These are phyloP conservation scores for Struthio camelus DNA, from an alignment of 2,113 vertebrate genomes.

Conservation along the genomic window DNA sequence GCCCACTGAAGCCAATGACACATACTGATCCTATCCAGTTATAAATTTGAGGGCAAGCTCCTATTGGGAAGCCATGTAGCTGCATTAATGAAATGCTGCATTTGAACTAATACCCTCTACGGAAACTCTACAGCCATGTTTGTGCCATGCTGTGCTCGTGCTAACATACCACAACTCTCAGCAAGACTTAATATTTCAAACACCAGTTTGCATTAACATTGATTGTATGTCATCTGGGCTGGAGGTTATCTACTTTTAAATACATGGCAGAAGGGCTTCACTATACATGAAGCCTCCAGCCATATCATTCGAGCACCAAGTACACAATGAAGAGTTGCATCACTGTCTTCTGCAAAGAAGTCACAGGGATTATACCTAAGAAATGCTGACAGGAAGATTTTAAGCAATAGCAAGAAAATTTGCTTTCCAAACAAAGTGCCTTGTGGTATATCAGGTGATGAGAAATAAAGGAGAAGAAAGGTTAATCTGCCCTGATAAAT, in stretches of 20 bases:
- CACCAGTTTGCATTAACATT: neutral
- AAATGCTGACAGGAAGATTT: neutral
- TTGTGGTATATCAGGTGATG: neutral
- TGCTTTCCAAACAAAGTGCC: neutral
- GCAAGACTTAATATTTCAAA: conserved; percentile 14
- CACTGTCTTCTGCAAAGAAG: neutral
- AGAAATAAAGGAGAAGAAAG: conserved; percentile 10
- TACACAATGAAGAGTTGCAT: neutral
- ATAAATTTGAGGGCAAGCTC: conserved; percentile 48
- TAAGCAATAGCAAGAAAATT: neutral
- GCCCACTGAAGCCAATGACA: neutral
- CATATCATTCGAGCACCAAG: neutral
- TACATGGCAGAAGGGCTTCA: neutral
- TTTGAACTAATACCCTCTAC: conserved; percentile 13
- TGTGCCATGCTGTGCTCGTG: conserved; percentile 33
- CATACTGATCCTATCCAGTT: conserved; percentile 18
- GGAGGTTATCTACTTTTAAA: neutral
- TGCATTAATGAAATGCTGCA: conserved; percentile 9
- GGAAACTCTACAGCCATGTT: neutral
- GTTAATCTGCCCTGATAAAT: neutral
- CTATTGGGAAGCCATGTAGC: conserved; percentile 43
- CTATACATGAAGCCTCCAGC: neutral
- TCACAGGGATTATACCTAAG: neutral
- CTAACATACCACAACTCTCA: neutral
- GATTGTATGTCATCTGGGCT: neutral